Base-by-base conservation (phyloP, 2,888 invertebrate species). In the Dynastes grantii region DNA sequence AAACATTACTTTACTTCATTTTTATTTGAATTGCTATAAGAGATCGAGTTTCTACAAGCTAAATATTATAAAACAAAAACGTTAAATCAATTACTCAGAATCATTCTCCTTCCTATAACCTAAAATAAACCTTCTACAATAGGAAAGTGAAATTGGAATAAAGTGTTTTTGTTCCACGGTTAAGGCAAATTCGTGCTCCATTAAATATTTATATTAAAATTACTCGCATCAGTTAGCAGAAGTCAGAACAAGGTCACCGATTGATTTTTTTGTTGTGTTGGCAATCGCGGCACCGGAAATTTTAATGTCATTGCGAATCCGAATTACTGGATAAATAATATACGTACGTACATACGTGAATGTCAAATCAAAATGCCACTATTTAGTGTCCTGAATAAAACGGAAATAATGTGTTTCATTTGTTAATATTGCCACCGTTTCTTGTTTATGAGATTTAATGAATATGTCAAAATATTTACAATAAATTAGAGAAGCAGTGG, bases 231-330 rank as follows among this genome's bases (percentile, higher is more conserved):
- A 40, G 16, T 71, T 37, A 58, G n/a, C 55, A 71, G n/a, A 55
- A 55, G 32, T 32, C 55, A 40, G 53, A 71, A 71, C 71, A 71
- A 71, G 71, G 55, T 71, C 71, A 55, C 71, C 55, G 55, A 71
- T 71, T 71, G 55, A 55, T 55, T 71, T 71, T 55, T 71, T 71
- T 16, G 22, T 55, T 55, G n/a, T 32, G 37, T 55, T 32, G 53
- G 37, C 58, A 58, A 58, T 22, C 55, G 22, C 32, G 40, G 3
- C 32, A 37, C 55, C 11, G 58, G 22, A 71, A 71, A 71, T 55
- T 9, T 71, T 58, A 55, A 8, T 58, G 58, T 37, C 71, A 40
- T 9, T 27, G 27, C 16, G 22, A 55, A 22, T 55, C 55, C 9
- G 22, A 55, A 55, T 8, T 55, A 6, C n/a, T 45, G 8, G 1